These are phyloP conservation scores for Eilema depressum DNA, from an alignment of 2,888 invertebrate genomes.

Conservation along the genomic window DNA sequence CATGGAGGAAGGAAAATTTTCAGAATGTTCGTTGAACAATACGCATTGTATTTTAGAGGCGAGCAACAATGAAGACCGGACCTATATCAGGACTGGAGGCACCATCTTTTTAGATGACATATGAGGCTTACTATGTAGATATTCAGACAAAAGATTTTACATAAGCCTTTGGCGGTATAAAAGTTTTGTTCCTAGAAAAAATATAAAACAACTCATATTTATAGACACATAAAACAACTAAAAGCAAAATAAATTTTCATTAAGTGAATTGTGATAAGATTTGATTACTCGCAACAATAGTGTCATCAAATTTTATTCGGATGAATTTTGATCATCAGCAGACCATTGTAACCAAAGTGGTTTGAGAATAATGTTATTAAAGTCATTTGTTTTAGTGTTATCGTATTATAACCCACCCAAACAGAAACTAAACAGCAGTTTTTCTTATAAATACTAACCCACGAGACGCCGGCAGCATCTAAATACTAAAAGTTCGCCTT, in stretches of 20 bases:
- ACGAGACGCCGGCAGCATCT: not conserved
- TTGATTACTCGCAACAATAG: not conserved
- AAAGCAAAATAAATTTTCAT: no score
- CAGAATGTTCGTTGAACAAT: slow-evolving; percentile 6
- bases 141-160: not conserved
- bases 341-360: not conserved
- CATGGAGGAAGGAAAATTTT: not conserved
- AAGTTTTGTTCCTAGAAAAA: not conserved
- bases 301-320: not conserved
- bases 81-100: not conserved
- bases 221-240: no score
- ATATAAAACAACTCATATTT: not conserved
- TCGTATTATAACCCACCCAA: not conserved
- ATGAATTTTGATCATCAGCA: no score
- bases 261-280: not conserved
- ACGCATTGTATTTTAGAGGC: slow-evolving; percentile 5
- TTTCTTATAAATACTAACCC: not conserved
- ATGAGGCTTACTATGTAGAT: not conserved
- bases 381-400: not conserved
- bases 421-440: not conserved
- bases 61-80: not conserved
- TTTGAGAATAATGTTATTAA: not conserved
- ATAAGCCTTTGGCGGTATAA: not conserved
- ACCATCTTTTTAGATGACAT: not conserved
- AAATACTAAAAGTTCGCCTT: not conserved